Conservation (phyloP, 2,888 invertebrate species). For the Cantharis nigra region DNA sequence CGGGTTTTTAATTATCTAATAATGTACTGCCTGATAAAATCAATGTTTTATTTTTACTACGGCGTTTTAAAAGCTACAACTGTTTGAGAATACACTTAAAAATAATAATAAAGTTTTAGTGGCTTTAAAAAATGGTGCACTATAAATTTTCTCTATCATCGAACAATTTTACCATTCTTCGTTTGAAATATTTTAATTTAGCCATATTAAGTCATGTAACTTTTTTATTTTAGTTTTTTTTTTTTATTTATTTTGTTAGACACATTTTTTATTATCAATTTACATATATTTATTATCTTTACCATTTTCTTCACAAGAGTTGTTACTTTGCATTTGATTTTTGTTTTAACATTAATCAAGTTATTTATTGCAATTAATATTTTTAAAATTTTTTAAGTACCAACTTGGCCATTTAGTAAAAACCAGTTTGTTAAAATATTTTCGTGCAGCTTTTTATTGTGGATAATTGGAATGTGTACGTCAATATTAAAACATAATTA, state of each 20-base stretch:
- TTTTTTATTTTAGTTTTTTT: not conserved
- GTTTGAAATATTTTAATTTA: not conserved
- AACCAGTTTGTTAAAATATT: not conserved
- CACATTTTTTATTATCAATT: not conserved
- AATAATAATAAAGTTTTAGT: not conserved
- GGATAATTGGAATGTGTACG: not conserved
- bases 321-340: not conserved
- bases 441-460: not conserved
- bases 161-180: not conserved
- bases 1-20: not conserved
- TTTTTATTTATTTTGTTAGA: not conserved
- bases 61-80: not conserved
- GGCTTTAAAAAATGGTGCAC: not conserved
- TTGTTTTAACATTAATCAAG: not conserved
- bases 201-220: not conserved
- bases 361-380: not conserved
- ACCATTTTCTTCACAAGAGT: not conserved
- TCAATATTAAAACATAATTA: not conserved
- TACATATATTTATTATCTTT: not conserved
- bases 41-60: not conserved
- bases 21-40: not conserved
- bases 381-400: not conserved
- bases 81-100: not conserved
- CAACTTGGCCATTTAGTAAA: not conserved
- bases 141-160: not conserved